A percentile compares a stretch with the other conserved stretches of the same genome.
phyloP scores from a whole-genome alignment of 2,113 vertebrate species.

The Campylorhamphus procurvoides region DNA sequence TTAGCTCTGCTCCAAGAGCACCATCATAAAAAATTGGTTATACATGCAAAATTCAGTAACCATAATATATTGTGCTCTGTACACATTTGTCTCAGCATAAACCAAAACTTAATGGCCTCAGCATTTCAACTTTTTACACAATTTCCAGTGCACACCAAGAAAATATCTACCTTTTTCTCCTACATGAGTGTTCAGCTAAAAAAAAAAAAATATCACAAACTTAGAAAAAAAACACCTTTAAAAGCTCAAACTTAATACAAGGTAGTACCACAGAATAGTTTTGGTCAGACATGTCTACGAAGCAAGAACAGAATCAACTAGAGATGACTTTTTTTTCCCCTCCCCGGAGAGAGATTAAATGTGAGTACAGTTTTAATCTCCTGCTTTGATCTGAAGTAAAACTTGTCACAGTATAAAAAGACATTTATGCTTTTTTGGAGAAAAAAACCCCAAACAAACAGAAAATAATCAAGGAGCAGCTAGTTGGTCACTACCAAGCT shows the following conservation, averaged over 20 bases:
- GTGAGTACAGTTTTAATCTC: not conserved
- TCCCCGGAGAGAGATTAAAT: not conserved
- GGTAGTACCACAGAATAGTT: not conserved
- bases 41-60: not conserved
- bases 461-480: not conserved
- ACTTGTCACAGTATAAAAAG: not conserved
- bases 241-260: not conserved
- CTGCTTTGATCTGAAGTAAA: not conserved
- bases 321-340: not conserved
- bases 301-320: not conserved
- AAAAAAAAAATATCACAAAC: not conserved
- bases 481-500: not conserved
- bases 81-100: not conserved
- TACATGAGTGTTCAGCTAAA: not conserved
- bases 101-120: not conserved
- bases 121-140: not conserved
- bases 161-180: not conserved
- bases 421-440: not conserved
- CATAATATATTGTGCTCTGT: not conserved
- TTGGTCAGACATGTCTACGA: not conserved
- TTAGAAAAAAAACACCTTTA: not conserved
- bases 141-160: not conserved
- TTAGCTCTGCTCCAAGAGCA: conserved; percentile 5
- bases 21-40: not conserved
- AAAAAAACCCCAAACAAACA: not conserved